These are phyloP conservation scores for Polypedilum vanderplanki DNA, from an alignment of 1,140 invertebrate genomes.

Conservation along the genomic window DNA sequence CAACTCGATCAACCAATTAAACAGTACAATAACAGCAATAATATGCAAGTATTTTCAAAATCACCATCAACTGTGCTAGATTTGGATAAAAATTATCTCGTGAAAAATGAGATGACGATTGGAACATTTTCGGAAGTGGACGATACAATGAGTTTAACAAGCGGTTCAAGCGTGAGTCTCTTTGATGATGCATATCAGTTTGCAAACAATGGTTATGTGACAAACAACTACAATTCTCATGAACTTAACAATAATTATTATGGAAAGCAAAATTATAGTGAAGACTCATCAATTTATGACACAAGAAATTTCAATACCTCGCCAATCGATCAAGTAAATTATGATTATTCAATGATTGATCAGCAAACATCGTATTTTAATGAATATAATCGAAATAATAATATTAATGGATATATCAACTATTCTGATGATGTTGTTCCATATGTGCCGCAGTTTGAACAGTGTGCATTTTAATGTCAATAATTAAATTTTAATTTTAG, in stretches of 20 bases:
- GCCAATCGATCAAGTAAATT: not conserved
- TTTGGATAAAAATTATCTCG: constrained; percentile 39
- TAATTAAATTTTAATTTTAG: not conserved
- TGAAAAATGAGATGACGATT: constrained; percentile 5
- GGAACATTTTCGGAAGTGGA: not conserved
- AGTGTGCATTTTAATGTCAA: constrained; percentile 24
- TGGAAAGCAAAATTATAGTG: not conserved
- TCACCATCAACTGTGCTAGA: constrained; percentile 55
- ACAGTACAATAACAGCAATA: constrained; percentile 42
- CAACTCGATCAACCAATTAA: constrained; percentile 48
- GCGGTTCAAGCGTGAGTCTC: not conserved
- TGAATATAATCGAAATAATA: not conserved
- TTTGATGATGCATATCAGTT: constrained; percentile 14
- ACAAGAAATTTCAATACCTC: not conserved
- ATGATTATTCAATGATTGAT: not conserved
- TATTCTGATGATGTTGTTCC: not conserved
- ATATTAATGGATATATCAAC: not conserved
- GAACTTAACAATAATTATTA: not conserved
- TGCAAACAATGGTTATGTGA: not conserved
- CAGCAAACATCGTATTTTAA: not conserved
- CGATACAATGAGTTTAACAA: not conserved
- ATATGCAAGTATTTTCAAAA: constrained; percentile 35
- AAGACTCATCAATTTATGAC: not conserved
- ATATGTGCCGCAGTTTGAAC: not conserved
- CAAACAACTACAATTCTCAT: not conserved